phyloP scores from a whole-genome alignment of 2,888 invertebrate species.

The Amphiduros pacificus region DNA sequence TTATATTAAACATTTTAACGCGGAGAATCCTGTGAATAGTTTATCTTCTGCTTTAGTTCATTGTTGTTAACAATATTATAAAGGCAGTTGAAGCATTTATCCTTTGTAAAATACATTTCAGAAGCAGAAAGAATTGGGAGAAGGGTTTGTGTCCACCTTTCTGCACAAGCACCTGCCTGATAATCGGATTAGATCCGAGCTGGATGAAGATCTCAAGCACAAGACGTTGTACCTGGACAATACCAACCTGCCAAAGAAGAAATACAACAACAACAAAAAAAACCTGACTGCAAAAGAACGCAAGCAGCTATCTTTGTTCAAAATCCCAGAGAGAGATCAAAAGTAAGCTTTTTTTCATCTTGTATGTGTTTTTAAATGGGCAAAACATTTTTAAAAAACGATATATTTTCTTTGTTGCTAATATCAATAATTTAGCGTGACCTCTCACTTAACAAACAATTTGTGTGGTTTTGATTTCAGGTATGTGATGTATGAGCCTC shows the following conservation, averaged over 20 bases:
- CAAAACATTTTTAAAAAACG: too few species aligned
- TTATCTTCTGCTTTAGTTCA: too few species aligned
- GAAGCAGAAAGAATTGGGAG: too few species aligned
- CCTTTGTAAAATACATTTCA: too few species aligned
- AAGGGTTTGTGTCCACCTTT: too few species aligned
- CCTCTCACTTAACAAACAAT: neutral
- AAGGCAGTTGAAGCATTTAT: too few species aligned
- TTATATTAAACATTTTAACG: too few species aligned
- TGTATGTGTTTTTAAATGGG: neutral
- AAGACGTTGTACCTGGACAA: conserved; percentile 6
- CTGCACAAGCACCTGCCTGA: too few species aligned
- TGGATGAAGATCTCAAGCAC: neutral
- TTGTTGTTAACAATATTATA: too few species aligned
- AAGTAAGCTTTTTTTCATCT: conserved; percentile 5
- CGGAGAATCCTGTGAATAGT: too few species aligned
- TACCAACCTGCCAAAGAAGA: neutral
- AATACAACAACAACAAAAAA: neutral
- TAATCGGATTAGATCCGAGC: too few species aligned
- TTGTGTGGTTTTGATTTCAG: conserved; percentile 29
- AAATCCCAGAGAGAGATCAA: conserved; percentile 20
- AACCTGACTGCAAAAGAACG: conserved; percentile 19
- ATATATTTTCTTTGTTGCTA: neutral
- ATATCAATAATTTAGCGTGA: neutral
- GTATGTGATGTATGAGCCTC: conserved; percentile 43
- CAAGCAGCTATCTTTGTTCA: conserved; percentile 24